Base-by-base conservation (phyloP, 2,797 vertebrate species). In the Onychomys torridus region DNA sequence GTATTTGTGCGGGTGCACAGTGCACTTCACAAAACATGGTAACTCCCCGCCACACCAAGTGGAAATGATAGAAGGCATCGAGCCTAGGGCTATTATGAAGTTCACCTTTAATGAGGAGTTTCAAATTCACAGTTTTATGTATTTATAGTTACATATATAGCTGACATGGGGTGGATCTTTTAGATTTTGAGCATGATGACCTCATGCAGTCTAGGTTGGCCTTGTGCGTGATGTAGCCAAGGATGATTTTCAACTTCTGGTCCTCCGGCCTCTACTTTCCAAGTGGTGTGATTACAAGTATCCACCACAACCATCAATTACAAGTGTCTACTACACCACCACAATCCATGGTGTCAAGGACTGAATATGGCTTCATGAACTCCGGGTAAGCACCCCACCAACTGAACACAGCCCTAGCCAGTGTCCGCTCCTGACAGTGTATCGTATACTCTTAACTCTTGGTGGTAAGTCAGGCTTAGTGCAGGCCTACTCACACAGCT, bases 51-150 rank as follows among this genome's bases (percentile, higher is more conserved):
- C 71, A 63, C 67, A 75, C 40, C 1, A 43, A 75, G 67, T 65
- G 13, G 37, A 89, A 79, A 94, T 43, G 27, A 65, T 71, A 95
- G 59, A 73, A 55, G 27, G 12, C 59, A 89, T 91, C 93, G 94
- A 55, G 16, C 27, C 43, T 55, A 81, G 57, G 13, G 29, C 32
- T 65, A 46, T 67, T 43, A 55, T 6, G 23, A 89, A 34, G 11
- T 27, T 95, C 69, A 73, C 67, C 19, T 81, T 88, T 84, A 76
- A 69, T 71, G 34, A 34, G 69, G 83, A 34, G 63, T 61, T 61
- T 57, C 37, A 75, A 69, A 84, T 82, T 94, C 61, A 78, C 11
- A 49, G 84, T 82, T 76, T 76, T 67, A 90, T 65, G 49, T 85
- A 67, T 93, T 96, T 92, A 94, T 34, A 84, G 46, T 78, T 93